Conservation (phyloP, 1,140 invertebrate species). For the Akabosia matsudoensis region DNA sequence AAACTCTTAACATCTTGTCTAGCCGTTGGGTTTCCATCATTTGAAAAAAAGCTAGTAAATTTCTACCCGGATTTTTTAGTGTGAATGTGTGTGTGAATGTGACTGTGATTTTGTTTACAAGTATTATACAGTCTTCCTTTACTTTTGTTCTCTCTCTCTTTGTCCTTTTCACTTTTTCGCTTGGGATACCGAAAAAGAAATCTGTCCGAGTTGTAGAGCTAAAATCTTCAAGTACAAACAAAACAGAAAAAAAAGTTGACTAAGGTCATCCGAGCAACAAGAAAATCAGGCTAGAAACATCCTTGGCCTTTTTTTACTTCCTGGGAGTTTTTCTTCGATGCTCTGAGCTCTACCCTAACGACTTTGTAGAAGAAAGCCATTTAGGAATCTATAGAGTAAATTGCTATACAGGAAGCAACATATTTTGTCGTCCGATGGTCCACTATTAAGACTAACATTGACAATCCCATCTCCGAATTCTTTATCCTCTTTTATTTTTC, state of each 20-base stretch:
- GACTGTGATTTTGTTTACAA: neutral
- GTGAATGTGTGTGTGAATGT: conserved; percentile 13
- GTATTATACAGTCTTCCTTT: neutral
- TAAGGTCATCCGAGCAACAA: neutral
- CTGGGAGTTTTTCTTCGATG: conserved; percentile 1
- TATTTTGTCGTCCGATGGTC: too few species aligned
- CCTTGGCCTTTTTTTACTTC: conserved; percentile 9
- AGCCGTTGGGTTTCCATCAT: too few species aligned
- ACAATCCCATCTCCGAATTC: too few species aligned
- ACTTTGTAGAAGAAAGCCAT: neutral
- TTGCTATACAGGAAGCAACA: too few species aligned
- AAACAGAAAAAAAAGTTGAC: neutral
- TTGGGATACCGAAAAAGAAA: neutral
- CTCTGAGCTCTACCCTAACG: neutral
- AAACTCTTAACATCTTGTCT: too few species aligned
- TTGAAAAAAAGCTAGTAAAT: neutral
- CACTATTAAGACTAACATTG: too few species aligned
- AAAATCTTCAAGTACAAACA: neutral
- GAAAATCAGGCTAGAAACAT: neutral
- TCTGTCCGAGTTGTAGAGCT: too few species aligned
- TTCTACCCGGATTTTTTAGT: neutral
- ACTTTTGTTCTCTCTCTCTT: neutral
- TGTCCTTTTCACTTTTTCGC: neutral
- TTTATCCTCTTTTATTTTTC: neutral
- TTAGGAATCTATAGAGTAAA: too few species aligned